Percentiles rank a stretch among this genome's conserved stretches.
These are phyloP conservation scores for Geopemphigus sp. DNA, from an alignment of 1,140 invertebrate species.

Conservation along the genomic window DNA sequence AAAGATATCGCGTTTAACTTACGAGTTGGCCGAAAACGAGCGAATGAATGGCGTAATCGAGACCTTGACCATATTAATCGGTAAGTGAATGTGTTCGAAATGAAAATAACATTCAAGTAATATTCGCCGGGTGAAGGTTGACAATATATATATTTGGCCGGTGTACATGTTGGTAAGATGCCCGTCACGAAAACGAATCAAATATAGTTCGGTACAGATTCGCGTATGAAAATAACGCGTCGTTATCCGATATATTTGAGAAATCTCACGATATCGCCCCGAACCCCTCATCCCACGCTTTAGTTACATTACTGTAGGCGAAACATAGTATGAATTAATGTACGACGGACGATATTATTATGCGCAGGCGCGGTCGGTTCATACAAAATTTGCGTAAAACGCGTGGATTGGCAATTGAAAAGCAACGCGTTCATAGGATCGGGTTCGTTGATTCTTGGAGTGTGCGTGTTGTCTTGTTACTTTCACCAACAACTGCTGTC, in stretches of 20 bases:
- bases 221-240: no score
- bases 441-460: constrained; percentile 15
- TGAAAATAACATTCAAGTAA: not conserved
- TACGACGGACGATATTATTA: no score
- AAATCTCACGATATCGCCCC: no score
- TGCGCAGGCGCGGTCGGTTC: constrained; percentile 1
- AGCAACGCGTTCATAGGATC: constrained; percentile 30
- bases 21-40: constrained; percentile 10
- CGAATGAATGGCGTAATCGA: not conserved
- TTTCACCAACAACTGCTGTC: constrained; percentile 32
- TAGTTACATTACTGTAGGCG: no score
- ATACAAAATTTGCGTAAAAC: constrained; percentile 34
- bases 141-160: no score
- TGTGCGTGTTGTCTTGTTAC: constrained; percentile 15
- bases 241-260: no score
- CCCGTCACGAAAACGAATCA: no score
- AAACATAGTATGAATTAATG: no score
- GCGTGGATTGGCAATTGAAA: constrained; percentile 39
- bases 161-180: no score
- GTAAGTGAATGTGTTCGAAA: constrained; percentile 17
- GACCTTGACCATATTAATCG: not conserved
- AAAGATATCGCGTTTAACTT: not conserved
- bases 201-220: no score
- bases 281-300: no score
- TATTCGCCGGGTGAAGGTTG: not conserved